Evolutionary conservation across 2,113 vertebrate genomes (phyloP).

Genomic region (Serinus canaria): DNA sequence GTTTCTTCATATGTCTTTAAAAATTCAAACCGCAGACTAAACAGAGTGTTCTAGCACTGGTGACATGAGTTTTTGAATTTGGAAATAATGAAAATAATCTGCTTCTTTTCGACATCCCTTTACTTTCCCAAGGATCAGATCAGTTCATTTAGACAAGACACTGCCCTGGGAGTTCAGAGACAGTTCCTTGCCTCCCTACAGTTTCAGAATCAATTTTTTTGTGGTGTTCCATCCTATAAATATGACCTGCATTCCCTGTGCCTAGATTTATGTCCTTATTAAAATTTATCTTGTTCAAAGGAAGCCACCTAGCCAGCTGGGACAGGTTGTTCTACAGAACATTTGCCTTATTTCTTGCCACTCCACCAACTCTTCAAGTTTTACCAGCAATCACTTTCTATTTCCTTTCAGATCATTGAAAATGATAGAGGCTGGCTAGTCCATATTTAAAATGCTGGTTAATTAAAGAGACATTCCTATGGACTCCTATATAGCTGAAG

Average conservation of each 20-base stretch:
- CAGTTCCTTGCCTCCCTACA: background rate
- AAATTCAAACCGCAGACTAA: background rate
- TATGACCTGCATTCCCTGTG: background rate
- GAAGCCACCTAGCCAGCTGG: background rate
- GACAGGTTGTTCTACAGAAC: background rate
- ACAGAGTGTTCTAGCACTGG: background rate
- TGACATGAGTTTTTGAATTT: background rate
- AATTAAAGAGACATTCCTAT: background rate
- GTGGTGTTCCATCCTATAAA: background rate
- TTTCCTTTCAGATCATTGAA: slow-evolving; percentile 24
- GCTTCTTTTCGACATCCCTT: background rate
- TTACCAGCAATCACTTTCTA: background rate
- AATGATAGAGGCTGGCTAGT: background rate
- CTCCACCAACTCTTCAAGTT: background rate
- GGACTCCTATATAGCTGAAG: background rate
- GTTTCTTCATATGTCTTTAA: background rate
- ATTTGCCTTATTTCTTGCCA: background rate
- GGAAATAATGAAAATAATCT: background rate
- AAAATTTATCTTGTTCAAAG: background rate
- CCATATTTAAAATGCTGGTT: background rate
- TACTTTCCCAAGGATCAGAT: background rate
- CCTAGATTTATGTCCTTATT: background rate
- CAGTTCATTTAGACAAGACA: background rate
- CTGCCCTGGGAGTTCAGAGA: background rate
- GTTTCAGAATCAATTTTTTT: background rate